Evolutionary conservation across 2,888 invertebrate species (phyloP), one percentile per base, ranked within the genome.

Genomic region (Helleia helle): DNA sequence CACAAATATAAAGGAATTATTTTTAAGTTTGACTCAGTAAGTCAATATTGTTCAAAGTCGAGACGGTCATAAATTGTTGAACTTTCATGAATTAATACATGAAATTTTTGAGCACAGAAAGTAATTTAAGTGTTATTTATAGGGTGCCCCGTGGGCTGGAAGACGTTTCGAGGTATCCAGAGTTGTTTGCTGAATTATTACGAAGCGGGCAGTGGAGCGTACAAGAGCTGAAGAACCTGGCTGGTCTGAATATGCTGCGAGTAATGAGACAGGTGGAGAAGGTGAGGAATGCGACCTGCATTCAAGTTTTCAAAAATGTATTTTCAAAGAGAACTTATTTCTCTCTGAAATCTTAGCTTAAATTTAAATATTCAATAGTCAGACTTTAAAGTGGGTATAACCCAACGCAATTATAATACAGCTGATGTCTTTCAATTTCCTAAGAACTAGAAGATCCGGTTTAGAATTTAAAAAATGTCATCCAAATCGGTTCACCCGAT

Each of bases 151-250:
- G 86, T 34, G 91, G 91, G 1, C 59, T 91, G 43, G 90, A 91
- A 59, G 90, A 91, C 61, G 91, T 91, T 24, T 91, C 91, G 1
- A 88, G 86, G 56, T 91, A 91, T 68, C 91, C 91, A 1, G 87
- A 88, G 52, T 70, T 91, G 41, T 90, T 91, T 51, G 89, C 89
- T 4, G 89, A 89, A 59, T 79, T 90, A 29, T 74, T 89, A 9
- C 81, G 87, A 28, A 87, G 87, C 43, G 88, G 88, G 2, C 87
- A 87, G 51, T 89, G 90, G 89, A 86, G 79, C 50, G 86, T 87
- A 2, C 84, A 80, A 48, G 90, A 90, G 58, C 70, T 90, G 48
- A 89, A 89, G 71, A 89, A 90, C 65, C 70, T 90, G 37, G 89
- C 89, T 6, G 90, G 90, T 1, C 72, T 88, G 18, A 90, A 90